Percentiles rank a stretch among this genome's conserved stretches.
Conservation (phyloP, 1,140 invertebrate species). For the Drosophila tropicalis region DNA sequence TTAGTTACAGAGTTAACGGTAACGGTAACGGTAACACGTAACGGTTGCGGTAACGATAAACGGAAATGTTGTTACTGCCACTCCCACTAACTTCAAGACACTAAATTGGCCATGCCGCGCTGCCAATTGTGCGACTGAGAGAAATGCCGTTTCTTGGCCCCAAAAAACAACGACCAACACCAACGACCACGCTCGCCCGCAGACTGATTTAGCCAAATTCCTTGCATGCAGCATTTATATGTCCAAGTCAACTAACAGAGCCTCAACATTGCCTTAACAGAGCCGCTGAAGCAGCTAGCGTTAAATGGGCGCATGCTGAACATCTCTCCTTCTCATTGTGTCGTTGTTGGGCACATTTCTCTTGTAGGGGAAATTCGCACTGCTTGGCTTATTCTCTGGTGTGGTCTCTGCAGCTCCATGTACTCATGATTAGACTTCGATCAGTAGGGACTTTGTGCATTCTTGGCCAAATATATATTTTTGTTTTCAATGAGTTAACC, state of each 20-base stretch:
- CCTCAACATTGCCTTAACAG: slow-evolving; percentile 3
- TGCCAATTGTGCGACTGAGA: no score
- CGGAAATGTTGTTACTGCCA: slow-evolving; percentile 7
- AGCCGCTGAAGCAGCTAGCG: no score
- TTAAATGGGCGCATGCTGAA: slow-evolving; percentile 5
- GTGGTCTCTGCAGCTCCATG: no score
- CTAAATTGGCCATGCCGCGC: neutral
- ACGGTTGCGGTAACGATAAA: slow-evolving; percentile 12
- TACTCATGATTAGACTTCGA: no score
- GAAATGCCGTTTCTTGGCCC: neutral
- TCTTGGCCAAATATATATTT: no score
- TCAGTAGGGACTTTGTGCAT: no score
- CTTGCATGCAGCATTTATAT: slow-evolving; percentile 25
- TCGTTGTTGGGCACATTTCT: neutral
- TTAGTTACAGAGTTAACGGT: neutral
- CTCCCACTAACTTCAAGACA: neutral
- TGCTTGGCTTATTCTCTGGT: no score
- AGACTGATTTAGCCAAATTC: slow-evolving; percentile 15
- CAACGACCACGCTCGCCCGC: slow-evolving; percentile 9
- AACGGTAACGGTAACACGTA: neutral
- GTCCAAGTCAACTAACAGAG: neutral
- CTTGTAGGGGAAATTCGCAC: slow-evolving; percentile 1
- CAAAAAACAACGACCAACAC: neutral
- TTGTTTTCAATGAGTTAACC: no score
- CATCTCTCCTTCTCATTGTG: neutral